Base-by-base conservation (phyloP, 2,113 vertebrate genomes). In the Lepidothrix coronata region DNA sequence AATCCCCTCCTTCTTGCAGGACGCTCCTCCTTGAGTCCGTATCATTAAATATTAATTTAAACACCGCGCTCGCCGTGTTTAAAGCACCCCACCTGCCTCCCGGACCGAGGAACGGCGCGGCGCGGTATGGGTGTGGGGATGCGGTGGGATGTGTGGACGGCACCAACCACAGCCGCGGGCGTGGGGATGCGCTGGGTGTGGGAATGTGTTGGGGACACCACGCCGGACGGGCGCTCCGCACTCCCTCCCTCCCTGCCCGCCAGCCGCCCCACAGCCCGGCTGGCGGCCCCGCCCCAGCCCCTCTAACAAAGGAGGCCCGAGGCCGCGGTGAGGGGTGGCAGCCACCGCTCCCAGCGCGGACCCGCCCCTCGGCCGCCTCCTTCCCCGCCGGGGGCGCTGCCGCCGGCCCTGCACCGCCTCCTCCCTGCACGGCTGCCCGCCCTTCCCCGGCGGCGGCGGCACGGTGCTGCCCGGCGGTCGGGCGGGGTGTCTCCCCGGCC, bases 401-500 rank as follows among this genome's bases (percentile, higher is more conserved):
- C 21, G 61, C 41, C 15, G 3, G 71, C 39, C 14, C 41, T 35
- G 25, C 46, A 14, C 55, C 68, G n/a, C 89, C 79, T 37, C 66
- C 68, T 57, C 30, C 30, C n/a, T 33, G n/a, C 52, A 7, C 7
- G 18, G 46, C 75, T 44, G 35, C 75, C 94, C 55, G 66, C 85
- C 85, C 80, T 68, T 63, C 74, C 57, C 54, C 57, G 48, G 72
- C 67, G 28, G 88, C 67, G 31, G 80, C 52, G 15, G 59, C 30
- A 55, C 77, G 85, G 90, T 61, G 88, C 78, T 33, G 84, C 71
- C 61, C 73, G 84, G 91, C 48, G 48, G 48, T 48, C 76, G 59
- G 37, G 86, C 75, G 72, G 77, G 88, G 83, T 83, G 74, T 75
- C 49, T 70, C 51, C 25, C 82, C 85, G 81, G 95, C 95, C 90